Evolutionary conservation across 2,797 vertebrate species (phyloP), one percentile per base, ranked within the genome.

Genomic region (Sphaeramia orbicularis): DNA sequence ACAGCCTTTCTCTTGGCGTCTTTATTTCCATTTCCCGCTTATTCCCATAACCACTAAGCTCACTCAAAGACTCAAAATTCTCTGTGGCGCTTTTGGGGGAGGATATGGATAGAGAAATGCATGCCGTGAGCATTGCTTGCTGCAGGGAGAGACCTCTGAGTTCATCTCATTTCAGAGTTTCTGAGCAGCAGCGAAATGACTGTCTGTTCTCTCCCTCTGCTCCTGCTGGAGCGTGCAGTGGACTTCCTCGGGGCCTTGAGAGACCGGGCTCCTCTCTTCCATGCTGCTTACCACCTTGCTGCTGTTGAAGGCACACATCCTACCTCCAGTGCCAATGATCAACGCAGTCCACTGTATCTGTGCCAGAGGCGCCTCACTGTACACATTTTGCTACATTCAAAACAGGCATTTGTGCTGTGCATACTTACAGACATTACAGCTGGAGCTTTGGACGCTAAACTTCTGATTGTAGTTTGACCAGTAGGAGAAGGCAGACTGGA

Each of bases 151-250:
- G 80, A 84, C 77, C 84, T 85, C 71, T 4, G 76, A 89, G 86
- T 92, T 91, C 85, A 90, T 91, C 84, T 92, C 54, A 90, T 92
- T 92, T 90, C 71, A 83, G 81, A 86, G 81, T 89, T 87, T 86
- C 81, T 74, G 79, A 89, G 80, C 77, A 73, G 83, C 75, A 35
- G 71, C 10, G 27, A 75, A 86, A 86, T 78, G 79, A 80, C 78
- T 71, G 76, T 81, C 83, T 85, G 61, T 72, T 81, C 68, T 75
- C 74, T 59, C 74, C 65, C 65, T 58, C 30, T 54, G 78, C 71
- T 75, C 65, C 71, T 71, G 76, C 73, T 75, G 76, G 71, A 85
- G 74, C 71, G 19, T 71, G 80, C 78, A 58, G 63, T 64, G 72
- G 84, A 83, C 86, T 74, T 89, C 85, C 78, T 73, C 64, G 12